Evolutionary conservation across 64 coral and sea anemone species (phyloP).

Genomic region (Porites lutea): DNA sequence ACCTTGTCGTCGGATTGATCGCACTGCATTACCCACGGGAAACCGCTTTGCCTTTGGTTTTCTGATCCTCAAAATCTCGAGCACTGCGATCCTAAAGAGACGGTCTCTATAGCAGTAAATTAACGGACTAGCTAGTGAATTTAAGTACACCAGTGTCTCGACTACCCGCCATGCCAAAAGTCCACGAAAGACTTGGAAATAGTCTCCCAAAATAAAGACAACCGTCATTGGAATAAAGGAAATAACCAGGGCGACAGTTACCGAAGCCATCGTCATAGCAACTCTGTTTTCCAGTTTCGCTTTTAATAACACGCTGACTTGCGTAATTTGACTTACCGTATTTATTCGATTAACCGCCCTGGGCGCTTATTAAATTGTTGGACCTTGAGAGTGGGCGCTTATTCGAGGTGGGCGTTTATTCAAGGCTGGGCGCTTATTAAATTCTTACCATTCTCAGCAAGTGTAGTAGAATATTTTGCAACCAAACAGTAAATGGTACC

Average conservation of each 20-base stretch:
- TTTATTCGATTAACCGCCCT: no score
- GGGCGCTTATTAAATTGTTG: no score
- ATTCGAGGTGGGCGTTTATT: no score
- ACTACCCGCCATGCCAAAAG: neutral
- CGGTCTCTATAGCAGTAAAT: neutral
- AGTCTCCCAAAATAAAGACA: neutral
- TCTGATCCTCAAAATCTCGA: no score
- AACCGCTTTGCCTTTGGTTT: no score
- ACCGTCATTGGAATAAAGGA: neutral
- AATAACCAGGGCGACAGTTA: neutral
- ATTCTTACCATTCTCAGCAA: no score
- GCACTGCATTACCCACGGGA: no score
- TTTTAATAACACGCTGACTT: neutral
- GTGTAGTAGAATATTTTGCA: no score
- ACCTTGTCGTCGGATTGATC: no score
- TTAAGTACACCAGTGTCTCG: neutral
- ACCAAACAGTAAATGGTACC: no score
- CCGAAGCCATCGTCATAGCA: neutral
- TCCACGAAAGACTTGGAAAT: neutral
- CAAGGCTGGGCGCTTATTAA: no score
- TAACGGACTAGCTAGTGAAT: neutral
- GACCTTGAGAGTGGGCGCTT: no score
- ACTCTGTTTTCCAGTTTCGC: neutral
- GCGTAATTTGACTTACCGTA: neutral
- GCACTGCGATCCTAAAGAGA: neutral